Conservation (phyloP, 2,888 invertebrate genomes). For the Palloptera scutellata region DNA sequence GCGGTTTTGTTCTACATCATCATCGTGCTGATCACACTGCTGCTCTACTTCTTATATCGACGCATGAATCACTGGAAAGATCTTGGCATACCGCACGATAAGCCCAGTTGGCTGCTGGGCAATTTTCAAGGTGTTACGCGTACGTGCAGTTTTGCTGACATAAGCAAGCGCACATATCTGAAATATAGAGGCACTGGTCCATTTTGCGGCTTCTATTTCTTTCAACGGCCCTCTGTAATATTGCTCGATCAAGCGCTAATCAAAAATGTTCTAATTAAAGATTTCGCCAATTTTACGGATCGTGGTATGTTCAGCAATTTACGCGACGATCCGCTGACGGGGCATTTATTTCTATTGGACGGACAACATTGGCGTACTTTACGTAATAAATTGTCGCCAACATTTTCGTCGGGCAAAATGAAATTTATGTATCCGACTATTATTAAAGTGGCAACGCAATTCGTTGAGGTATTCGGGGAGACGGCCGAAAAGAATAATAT, state of each 20-base stretch:
- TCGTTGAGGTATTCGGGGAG: constrained; percentile 38
- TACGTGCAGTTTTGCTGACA: constrained; percentile 41
- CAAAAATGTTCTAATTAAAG: constrained; percentile 54
- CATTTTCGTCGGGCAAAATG: constrained; percentile 59
- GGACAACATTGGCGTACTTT: constrained; percentile 60
- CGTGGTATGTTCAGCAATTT: constrained; percentile 56
- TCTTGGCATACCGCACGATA: constrained; percentile 24
- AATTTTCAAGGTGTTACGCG: constrained; percentile 24
- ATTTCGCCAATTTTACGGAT: constrained; percentile 56
- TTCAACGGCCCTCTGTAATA: constrained; percentile 45
- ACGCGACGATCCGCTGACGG: constrained; percentile 59
- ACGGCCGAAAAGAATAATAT: constrained; percentile 38
- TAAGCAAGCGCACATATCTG: constrained; percentile 27
- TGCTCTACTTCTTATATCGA: constrained; percentile 3
- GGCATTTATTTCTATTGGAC: constrained; percentile 60
- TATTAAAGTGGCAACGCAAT: constrained; percentile 41
- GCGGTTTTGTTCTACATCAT: neutral
- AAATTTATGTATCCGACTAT: constrained; percentile 57
- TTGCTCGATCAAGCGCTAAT: constrained; percentile 52
- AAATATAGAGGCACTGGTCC: constrained; percentile 39
- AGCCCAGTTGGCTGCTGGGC: constrained; percentile 23
- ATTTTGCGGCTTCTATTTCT: constrained; percentile 51
- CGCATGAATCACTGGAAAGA: constrained; percentile 19
- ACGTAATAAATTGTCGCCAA: constrained; percentile 56
- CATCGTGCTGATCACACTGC: neutral